Evolutionary conservation across 1,140 invertebrate species (phyloP).

Genomic region (Palaemon carinicauda): DNA sequence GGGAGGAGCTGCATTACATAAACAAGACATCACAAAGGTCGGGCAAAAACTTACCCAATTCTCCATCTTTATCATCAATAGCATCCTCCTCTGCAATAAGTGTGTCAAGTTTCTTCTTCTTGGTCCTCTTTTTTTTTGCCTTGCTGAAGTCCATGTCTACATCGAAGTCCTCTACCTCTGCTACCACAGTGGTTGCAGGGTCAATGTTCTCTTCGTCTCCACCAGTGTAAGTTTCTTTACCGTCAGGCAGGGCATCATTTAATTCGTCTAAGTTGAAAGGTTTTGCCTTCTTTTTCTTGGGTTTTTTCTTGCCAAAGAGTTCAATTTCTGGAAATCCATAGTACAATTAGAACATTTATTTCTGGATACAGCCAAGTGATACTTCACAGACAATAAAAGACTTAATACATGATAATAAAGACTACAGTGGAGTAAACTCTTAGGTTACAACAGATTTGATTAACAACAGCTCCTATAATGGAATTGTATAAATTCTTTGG

Average conservation of each 20-base stretch:
- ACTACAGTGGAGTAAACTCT: no score
- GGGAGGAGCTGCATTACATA: no score
- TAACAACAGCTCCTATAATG: no score
- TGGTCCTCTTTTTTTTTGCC: constrained; percentile 83
- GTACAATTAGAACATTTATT: background rate
- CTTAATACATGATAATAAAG: no score
- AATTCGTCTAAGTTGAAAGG: constrained; percentile 65
- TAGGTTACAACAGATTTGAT: no score
- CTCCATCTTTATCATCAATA: constrained; percentile 44
- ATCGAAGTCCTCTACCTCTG: constrained; percentile 45
- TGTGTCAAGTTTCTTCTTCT: constrained; percentile 83
- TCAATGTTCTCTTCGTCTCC: constrained; percentile 26
- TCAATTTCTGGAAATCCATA: constrained; percentile 40
- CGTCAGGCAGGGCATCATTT: constrained; percentile 63
- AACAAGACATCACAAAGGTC: no score
- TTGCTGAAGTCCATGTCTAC: constrained; percentile 84
- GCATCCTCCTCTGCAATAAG: constrained; percentile 74
- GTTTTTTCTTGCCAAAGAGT: constrained; percentile 56
- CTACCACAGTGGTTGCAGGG: background rate
- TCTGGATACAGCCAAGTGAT: no score
- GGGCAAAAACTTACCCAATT: background rate
- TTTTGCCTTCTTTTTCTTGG: constrained; percentile 87
- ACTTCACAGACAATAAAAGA: no score
- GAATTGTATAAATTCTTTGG: no score
- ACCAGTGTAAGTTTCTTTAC: background rate